phyloP scores from a whole-genome alignment of 2,888 invertebrate genomes.

The Pemphredon lugubris region DNA sequence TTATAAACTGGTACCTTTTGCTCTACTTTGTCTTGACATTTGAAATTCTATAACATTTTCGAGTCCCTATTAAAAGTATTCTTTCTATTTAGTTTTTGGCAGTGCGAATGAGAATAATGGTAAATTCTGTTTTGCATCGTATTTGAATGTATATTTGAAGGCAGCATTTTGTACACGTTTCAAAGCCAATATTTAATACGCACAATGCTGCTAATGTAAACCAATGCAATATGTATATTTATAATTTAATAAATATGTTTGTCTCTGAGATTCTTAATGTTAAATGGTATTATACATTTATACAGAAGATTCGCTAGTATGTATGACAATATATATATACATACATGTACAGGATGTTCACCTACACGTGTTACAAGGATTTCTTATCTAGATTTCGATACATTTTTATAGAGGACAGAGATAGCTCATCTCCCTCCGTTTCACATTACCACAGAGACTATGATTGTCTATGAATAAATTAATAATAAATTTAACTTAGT shows the following conservation, averaged over 20 bases:
- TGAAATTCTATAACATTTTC: slow-evolving; percentile 23
- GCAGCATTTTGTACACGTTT: slow-evolving; percentile 39
- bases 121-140: slow-evolving; percentile 33
- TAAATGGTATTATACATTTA: slow-evolving; percentile 59
- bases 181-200: slow-evolving; percentile 38
- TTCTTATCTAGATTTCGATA: too few relatives aligned
- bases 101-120: slow-evolving; percentile 49
- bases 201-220: slow-evolving; percentile 40
- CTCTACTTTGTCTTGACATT: slow-evolving; percentile 31
- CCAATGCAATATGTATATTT: slow-evolving; percentile 21
- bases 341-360: too few relatives aligned
- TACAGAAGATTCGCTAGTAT: slow-evolving; percentile 46
- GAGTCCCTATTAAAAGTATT: slow-evolving; percentile 8
- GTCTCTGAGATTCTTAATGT: slow-evolving; percentile 42
- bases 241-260: slow-evolving; percentile 47
- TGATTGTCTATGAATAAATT: too few relatives aligned
- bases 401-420: too few relatives aligned
- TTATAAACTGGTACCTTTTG: slow-evolving; percentile 26
- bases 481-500: too few relatives aligned
- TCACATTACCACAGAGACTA: too few relatives aligned
- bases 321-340: slow-evolving; percentile 27
- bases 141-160: slow-evolving; percentile 35
- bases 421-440: too few relatives aligned
- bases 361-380: too few relatives aligned
- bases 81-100: slow-evolving; percentile 25